Evolutionary conservation across 2,797 vertebrate genomes (phyloP).

Genomic region (Todus mexicanus): DNA sequence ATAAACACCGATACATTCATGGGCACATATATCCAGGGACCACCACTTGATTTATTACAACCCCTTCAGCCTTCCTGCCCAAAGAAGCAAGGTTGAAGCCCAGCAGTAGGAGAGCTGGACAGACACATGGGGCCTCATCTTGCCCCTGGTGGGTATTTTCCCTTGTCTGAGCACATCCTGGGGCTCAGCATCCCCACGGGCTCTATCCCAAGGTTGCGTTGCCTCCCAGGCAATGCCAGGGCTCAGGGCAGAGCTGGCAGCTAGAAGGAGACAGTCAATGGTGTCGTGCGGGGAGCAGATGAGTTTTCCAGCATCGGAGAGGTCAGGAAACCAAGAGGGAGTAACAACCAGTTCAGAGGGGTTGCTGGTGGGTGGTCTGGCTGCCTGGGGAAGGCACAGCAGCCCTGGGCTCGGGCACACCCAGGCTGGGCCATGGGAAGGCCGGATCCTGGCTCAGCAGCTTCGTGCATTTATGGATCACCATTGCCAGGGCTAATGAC

Average conservation of each 20-base stretch:
- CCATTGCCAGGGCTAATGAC: background rate
- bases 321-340: background rate
- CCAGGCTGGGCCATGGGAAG: background rate
- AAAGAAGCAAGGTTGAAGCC: background rate
- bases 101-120: background rate
- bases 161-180: background rate
- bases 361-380: background rate
- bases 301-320: background rate
- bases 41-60: rapidly evolving
- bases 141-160: rapidly evolving
- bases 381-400: background rate
- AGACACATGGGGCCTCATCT: background rate
- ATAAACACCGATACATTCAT: rapidly evolving
- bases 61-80: background rate
- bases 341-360: rapidly evolving
- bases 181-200: background rate
- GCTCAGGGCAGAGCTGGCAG: rapidly evolving
- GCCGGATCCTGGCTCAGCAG: background rate
- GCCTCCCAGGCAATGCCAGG: rapidly evolving
- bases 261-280: rapidly evolving
- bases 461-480: rapidly evolving
- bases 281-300: background rate
- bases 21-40: background rate
- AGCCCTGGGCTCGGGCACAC: rapidly evolving
- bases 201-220: background rate